Base-by-base conservation (phyloP, 1,140 invertebrate genomes). In the Homarus americanus region DNA sequence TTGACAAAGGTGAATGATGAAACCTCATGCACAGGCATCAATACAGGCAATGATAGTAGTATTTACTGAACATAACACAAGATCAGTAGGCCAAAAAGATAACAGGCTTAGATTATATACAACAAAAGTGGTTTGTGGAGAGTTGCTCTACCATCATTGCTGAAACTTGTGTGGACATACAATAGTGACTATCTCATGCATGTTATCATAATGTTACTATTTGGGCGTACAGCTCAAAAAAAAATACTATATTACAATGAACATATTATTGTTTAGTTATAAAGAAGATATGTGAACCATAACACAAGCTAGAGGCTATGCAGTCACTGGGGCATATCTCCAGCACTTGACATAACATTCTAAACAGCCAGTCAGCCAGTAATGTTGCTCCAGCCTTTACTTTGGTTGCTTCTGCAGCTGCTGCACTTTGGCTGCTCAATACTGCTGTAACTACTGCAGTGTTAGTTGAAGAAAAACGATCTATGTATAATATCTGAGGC, bases 291-390 rank as follows among this genome's bases (percentile, higher is more conserved):
- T 28, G n/a, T 41, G 28, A 40, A 79, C n/a, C 40, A 41, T 44
- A n/a, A 82, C 80, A 82, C 36, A 82, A 82, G 80, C 80, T 66
- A 82, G 80, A 82, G 80, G 53, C 58, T 63, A 63, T 82, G 80
- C 80, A 82, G 80, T 82, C 80, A 66, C 58, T 66, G 80, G 53
- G 80, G 63, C 80, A 82, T 66, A 40, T 82, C 80, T 82, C 80
- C 53, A 82, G 80, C 80, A 82, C 36, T 66, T 36, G 49, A 63
- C 17, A 63, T 53, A 69, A 82, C 80, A 82, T 82, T 82, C 80
- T 82, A 82, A 58, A 63, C 80, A 82, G 49, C 80, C 80, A 82
- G 80, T 66, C 80, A 82, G 80, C 53, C 78, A 82, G 49, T 17
- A 40, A 66, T 82, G 32, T 66, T 82, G 80, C 34, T 82, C 80